Conservation (phyloP, 2,797 vertebrate genomes). For the Peromyscus eremicus region DNA sequence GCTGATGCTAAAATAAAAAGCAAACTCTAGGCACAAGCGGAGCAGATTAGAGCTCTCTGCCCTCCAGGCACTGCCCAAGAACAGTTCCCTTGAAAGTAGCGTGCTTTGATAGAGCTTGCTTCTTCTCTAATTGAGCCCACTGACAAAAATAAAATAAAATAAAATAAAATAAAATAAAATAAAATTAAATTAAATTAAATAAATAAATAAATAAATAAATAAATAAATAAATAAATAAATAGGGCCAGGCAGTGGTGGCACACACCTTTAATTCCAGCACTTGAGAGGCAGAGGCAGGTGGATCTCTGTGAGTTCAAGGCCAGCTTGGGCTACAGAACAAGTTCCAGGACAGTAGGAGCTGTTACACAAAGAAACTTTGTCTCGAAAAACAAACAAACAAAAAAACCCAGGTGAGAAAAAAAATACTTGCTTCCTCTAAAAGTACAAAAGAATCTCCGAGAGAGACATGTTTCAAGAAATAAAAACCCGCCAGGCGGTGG, state of each 20-base stretch:
- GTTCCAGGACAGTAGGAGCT: background rate
- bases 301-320: background rate
- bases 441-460: constrained; percentile 28
- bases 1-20: background rate
- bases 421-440: constrained; percentile 50
- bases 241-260: rapidly evolving
- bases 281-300: background rate
- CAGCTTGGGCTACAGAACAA: background rate
- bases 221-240: too few relatives aligned
- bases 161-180: too few relatives aligned
- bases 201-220: too few relatives aligned
- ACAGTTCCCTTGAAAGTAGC: background rate
- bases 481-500: too few relatives aligned
- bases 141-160: background rate
- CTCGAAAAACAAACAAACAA: background rate
- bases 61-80: background rate
- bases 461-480: constrained; percentile 39
- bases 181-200: too few relatives aligned
- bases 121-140: background rate
- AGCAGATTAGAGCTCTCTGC: background rate
- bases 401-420: background rate
- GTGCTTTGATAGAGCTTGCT: background rate
- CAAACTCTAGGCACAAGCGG: background rate
- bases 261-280: background rate
- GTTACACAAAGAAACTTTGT: background rate